Conservation (phyloP, 2,797 vertebrate genomes). For the Chelmon rostratus region DNA sequence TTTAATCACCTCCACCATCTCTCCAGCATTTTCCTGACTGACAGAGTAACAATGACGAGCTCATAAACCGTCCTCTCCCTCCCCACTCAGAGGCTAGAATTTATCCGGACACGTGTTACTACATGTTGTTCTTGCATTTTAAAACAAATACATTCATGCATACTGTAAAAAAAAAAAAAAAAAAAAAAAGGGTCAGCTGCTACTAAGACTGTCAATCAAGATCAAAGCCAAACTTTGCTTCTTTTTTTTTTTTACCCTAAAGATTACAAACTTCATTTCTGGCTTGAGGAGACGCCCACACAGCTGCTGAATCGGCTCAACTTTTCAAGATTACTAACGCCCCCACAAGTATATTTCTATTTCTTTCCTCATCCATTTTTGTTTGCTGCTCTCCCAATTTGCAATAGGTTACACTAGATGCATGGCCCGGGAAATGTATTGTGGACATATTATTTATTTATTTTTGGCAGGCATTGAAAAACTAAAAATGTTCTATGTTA, state of each 20-base stretch:
- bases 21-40: neutral
- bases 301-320: constrained; percentile 46
- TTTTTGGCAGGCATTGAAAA: neutral
- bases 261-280: constrained; percentile 44
- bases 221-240: constrained; percentile 18
- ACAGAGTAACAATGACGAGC: constrained; percentile 5
- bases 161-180: neutral
- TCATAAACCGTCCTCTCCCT: constrained; percentile 1
- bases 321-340: constrained; percentile 44
- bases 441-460: neutral
- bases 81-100: neutral
- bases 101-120: neutral
- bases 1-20: constrained; percentile 30
- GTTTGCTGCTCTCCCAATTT: constrained; percentile 20
- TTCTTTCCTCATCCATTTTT: constrained; percentile 35
- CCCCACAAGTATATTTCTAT: constrained; percentile 37
- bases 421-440: neutral
- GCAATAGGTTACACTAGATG: constrained; percentile 24
- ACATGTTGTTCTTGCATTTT: neutral
- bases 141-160: neutral
- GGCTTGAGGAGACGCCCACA: constrained; percentile 51
- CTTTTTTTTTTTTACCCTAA: neutral
- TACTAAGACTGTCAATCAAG: constrained; percentile 12
- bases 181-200: constrained; percentile 4
- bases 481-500: neutral